Base-by-base conservation (phyloP, 2,797 vertebrate genomes). In the Poecilia gillii region DNA sequence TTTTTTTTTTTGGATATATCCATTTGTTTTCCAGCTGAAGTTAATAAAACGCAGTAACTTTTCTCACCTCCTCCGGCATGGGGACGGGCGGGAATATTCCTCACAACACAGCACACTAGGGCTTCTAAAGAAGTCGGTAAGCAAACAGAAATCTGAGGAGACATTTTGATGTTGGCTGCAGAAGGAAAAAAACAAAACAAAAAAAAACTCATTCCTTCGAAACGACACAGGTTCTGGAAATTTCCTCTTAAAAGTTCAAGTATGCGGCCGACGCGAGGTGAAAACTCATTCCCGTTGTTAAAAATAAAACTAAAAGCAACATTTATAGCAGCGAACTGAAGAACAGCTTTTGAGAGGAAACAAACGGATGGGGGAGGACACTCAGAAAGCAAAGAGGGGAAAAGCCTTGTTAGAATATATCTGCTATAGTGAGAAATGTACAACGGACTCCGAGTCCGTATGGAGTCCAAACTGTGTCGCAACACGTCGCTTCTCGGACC, bases 321-420 rank as follows among this genome's bases (percentile, higher is more conserved):
- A 85, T 96, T 95, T 95, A 96, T 97, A 98, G 97, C 97, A 98
- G 97, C 97, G 97, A 96, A 96, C 95, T 94, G 88, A 96, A 96
- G 28, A 95, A 94, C 93, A 96, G 96, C 95, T 96, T 89, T 81
- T 51, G 78, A 80, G 95, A 94, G 96, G 82, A 96, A 95, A 96
- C 96, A 68, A 23, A 66, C 33, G 9, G 95, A 95, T 91, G 90
- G 95, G 94, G 96, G 23, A 53, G 51, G 51, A 97, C 84, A 77
- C 79, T 3, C 68, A 80, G 84, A 83, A 72, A 87, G 87, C 78
- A 64, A 84, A 53, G 51, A 2, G 23, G 59, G 75, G 77, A 70
- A 45, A 76, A 84, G 84, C 90, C 72, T 89, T 76, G 41, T 81
- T 72, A 85, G 86, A 82, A 85, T 81, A 84, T 75, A 79, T 91